A percentile compares a stretch with the other conserved stretches of the same genome.
Conservation (phyloP, 2,113 vertebrate species). For the Bettongia penicillata region DNA sequence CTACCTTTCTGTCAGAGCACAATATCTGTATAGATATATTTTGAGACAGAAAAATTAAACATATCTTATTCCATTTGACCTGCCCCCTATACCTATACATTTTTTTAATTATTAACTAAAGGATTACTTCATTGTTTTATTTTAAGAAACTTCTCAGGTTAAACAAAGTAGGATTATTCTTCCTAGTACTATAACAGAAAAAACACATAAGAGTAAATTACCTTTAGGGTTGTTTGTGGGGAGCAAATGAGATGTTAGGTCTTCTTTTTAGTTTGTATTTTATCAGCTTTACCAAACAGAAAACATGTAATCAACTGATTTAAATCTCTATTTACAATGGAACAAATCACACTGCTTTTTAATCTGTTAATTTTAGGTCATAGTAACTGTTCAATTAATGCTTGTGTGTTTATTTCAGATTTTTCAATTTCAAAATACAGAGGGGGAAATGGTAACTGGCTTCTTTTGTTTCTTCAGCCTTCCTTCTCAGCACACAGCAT, state of each 20-base stretch:
- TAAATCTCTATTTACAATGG: neutral
- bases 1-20: neutral
- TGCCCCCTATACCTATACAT: neutral
- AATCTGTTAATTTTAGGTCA: neutral
- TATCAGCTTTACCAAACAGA: neutral
- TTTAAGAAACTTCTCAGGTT: neutral
- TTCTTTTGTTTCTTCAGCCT: conserved; percentile 43
- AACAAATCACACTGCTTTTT: neutral
- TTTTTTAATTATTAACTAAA: neutral
- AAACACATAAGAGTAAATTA: neutral
- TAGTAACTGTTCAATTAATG: neutral
- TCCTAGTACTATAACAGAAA: neutral
- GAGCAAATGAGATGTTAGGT: neutral
- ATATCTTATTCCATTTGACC: neutral
- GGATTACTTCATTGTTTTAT: neutral
- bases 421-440: neutral
- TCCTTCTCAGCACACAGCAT: neutral
- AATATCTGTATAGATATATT: neutral
- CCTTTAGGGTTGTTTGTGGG: neutral
- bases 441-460: neutral
- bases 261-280: neutral
- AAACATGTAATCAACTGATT: neutral
- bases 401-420: neutral
- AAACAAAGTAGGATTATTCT: neutral
- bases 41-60: neutral